Percentiles rank a stretch among this genome's conserved stretches.
Conservation (phyloP, 2,888 invertebrate genomes). For the Cephonodes hylas region DNA sequence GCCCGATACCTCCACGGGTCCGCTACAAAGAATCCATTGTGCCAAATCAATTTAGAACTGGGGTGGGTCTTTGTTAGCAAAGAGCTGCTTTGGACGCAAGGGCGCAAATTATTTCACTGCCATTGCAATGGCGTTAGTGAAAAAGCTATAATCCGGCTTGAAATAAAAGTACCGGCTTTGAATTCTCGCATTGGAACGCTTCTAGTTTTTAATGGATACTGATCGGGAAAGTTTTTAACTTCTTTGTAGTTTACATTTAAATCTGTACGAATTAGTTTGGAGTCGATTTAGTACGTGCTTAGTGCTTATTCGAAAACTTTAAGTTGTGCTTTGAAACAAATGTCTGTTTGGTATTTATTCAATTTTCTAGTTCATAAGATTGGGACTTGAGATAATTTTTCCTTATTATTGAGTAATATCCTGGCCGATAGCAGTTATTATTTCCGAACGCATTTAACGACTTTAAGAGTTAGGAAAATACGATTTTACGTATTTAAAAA, state of each 20-base stretch:
- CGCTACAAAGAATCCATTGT: constrained; percentile 43
- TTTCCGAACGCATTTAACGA: too few relatives aligned
- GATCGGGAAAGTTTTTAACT: constrained; percentile 20
- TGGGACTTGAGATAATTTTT: too few relatives aligned
- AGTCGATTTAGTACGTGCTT: background rate
- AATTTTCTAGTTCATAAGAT: background rate
- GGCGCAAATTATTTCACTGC: constrained; percentile 38
- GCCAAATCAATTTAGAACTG: constrained; percentile 42
- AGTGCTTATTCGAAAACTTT: background rate
- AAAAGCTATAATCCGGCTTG: constrained; percentile 31
- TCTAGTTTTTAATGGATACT: constrained; percentile 9
- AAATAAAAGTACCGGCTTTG: constrained; percentile 24
- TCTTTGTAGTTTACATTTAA: constrained; percentile 2
- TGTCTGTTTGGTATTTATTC: background rate
- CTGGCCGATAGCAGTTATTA: too few relatives aligned
- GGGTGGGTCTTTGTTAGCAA: constrained; percentile 41
- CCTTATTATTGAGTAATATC: too few relatives aligned
- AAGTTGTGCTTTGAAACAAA: background rate
- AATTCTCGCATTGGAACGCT: constrained; percentile 17
- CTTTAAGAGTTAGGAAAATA: too few relatives aligned
- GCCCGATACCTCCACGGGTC: background rate
- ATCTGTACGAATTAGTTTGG: background rate
- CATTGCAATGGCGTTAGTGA: constrained; percentile 12
- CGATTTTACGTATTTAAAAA: too few relatives aligned
- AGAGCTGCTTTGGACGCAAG: constrained; percentile 34